A percentile compares a stretch with the other conserved stretches of the same genome.
These are phyloP conservation scores for Stichopus chloronotus DNA, from an alignment of 35 echinoderm and acorn worm species.

Conservation along the genomic window DNA sequence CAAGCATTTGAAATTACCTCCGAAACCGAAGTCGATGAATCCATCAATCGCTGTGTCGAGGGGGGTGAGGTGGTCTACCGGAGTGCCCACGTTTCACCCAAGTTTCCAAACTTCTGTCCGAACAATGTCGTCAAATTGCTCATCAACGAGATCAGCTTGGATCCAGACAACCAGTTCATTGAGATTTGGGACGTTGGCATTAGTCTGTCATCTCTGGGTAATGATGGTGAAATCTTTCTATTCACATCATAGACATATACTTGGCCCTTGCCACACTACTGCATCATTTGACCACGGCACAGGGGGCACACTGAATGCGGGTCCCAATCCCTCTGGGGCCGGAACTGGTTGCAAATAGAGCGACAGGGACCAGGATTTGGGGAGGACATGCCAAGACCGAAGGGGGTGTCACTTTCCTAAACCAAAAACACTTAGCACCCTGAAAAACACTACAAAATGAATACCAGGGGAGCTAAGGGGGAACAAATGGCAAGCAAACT, in stretches of 20 bases:
- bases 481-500: no score
- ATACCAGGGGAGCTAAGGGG: no score
- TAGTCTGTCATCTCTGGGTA: slow-evolving; percentile 78
- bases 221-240: not conserved
- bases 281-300: not conserved
- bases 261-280: no score
- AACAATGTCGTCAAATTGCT: slow-evolving; percentile 56
- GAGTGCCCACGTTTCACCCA: slow-evolving; percentile 66
- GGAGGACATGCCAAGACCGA: no score
- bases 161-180: slow-evolving; percentile 70
- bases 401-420: no score
- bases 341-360: no score
- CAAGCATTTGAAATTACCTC: slow-evolving; percentile 40
- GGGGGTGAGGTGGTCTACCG: slow-evolving; percentile 40
- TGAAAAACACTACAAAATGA: no score
- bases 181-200: slow-evolving; percentile 92
- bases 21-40: slow-evolving; percentile 60
- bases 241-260: no score
- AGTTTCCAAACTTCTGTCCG: slow-evolving; percentile 73
- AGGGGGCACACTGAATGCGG: no score
- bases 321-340: no score
- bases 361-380: no score
- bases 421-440: no score
- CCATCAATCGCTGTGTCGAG: slow-evolving; percentile 74
- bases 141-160: slow-evolving; percentile 88